Conservation (phyloP, 2,888 invertebrate genomes). For the Heliconius hortense region DNA sequence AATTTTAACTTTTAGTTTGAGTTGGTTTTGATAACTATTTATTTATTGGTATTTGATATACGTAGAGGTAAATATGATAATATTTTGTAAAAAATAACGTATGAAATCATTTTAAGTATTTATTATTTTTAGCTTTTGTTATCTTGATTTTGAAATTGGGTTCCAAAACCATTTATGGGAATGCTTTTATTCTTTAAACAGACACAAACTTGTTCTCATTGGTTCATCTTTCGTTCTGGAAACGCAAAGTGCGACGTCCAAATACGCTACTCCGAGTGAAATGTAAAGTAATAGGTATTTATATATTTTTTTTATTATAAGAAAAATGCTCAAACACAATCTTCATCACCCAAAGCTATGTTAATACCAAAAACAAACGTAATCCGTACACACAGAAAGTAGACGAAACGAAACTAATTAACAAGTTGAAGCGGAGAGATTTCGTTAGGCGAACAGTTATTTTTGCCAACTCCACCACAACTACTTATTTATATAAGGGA, state of each 20-base stretch:
- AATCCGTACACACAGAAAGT: constrained; percentile 40
- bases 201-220: too few relatives aligned
- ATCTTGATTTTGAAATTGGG: not conserved
- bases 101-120: too few relatives aligned
- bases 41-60: too few relatives aligned
- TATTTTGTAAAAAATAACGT: too few relatives aligned
- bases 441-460: constrained; percentile 66
- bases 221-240: not conserved
- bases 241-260: not conserved
- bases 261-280: not conserved
- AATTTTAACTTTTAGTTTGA: too few relatives aligned
- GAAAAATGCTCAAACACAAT: not conserved
- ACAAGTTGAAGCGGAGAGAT: constrained; percentile 64
- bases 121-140: not conserved
- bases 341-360: not conserved
- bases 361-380: constrained; percentile 20
- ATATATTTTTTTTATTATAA: not conserved
- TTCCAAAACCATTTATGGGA: not conserved
- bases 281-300: not conserved
- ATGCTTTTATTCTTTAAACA: not conserved
- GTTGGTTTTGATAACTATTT: too few relatives aligned
- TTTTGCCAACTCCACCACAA: constrained; percentile 50
- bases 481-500: constrained; percentile 40
- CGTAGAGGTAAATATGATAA: too few relatives aligned
- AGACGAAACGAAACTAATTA: constrained; percentile 72